phyloP scores from a whole-genome alignment of 1,140 invertebrate genomes.

The Bicyclus anynana region DNA sequence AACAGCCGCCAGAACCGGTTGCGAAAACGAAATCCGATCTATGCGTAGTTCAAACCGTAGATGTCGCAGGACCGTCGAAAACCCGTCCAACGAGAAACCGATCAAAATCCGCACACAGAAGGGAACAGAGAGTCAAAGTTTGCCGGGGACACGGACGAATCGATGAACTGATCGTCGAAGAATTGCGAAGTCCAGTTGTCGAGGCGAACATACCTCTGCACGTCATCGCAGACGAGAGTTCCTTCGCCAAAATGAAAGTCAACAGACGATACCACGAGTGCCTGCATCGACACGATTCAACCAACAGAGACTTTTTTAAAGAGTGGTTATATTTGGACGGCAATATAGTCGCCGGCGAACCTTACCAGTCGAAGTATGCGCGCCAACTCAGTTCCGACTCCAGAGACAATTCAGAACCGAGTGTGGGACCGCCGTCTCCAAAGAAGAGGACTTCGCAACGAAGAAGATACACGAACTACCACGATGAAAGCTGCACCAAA shows the following conservation, averaged over 20 bases:
- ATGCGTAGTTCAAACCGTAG: constrained; percentile 48
- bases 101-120: constrained; percentile 54
- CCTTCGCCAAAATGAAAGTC: constrained; percentile 65
- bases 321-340: constrained; percentile 67
- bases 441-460: constrained; percentile 61
- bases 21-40: constrained; percentile 61
- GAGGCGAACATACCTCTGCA: constrained; percentile 61
- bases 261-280: constrained; percentile 62
- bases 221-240: constrained; percentile 59
- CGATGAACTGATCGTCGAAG: constrained; percentile 67
- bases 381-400: constrained; percentile 73
- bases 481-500: constrained; percentile 70
- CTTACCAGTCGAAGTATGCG: constrained; percentile 67
- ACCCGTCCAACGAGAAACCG: constrained; percentile 51
- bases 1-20: constrained; percentile 42
- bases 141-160: constrained; percentile 54
- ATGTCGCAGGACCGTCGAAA: constrained; percentile 50
- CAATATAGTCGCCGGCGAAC: constrained; percentile 57
- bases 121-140: constrained; percentile 49
- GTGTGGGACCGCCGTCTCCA: constrained; percentile 67
- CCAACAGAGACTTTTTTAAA: constrained; percentile 65
- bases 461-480: constrained; percentile 63
- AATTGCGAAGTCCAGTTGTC: constrained; percentile 49
- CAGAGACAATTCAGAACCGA: constrained; percentile 71
- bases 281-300: constrained; percentile 50